Base-by-base conservation (phyloP, 2,113 vertebrate species). In the Amphiprion percula region DNA sequence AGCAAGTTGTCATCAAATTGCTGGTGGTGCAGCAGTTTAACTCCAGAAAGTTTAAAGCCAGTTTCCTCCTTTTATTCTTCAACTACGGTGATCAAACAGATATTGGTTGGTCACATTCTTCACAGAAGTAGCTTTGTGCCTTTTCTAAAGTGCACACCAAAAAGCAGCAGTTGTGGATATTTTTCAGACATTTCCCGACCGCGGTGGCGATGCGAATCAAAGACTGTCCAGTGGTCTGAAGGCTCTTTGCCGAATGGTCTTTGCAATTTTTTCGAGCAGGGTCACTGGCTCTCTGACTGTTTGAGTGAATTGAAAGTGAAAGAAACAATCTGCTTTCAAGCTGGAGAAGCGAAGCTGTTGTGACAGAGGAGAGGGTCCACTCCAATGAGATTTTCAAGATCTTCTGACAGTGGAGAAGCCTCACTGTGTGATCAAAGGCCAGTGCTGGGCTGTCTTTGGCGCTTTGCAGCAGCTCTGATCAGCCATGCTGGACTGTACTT, bases 391-490 rank as follows among this genome's bases (percentile, higher is more conserved):
- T 64, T 54, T 73, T 72, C 73, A 59, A 79, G 77, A 71, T 79
- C 67, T 39, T 77, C 47, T 62, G 64, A 82, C 53, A 46, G 23
- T 30, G 21, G n/a, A 4, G 21, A 68, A 30, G 81, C 28, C 62
- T 82, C 53, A 2, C 21, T 7, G 3, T 61, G 73, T 68, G 86
- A 88, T 90, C 67, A 88, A 85, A 85, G 60, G 50, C 11, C 15
- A 24, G 37, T 14, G 1, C 33, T 23, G 23, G 52, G 46, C 33
- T 9, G 58, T 65, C 60, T 75, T 16, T 75, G 77, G 75, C 79
- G 50, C 71, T 67, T 74, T 68, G 60, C 55, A 66, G 8, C 66
- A 26, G 21, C 55, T 80, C 49, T 72, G 82, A 78, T 83, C 73
- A 63, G 68, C 14, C 44, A 12, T 19, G 50, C 33, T 23, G 24